Evolutionary conservation across 2,888 invertebrate species (phyloP), one percentile per base, ranked within the genome.

Genomic region (Hipparchia sbordonii): DNA sequence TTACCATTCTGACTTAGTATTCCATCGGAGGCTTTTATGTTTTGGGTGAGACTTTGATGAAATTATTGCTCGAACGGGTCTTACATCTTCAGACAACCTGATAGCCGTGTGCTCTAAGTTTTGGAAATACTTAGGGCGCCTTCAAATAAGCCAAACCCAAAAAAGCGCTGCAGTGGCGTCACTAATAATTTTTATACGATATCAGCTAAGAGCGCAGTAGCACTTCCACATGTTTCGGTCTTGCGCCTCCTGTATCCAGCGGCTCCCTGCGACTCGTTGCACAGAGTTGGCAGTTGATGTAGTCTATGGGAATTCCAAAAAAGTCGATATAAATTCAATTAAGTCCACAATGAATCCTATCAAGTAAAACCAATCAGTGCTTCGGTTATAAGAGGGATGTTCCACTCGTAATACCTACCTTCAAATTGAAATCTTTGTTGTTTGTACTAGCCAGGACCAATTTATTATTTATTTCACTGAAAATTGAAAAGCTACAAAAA

Each of bases 1-100:
- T 70, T 70, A 70, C 71, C 71, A 51, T 66, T 39, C 57, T 45
- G 54, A 54, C 66, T 54, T 66, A n/a, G 54, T 66, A 66, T 45
- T 56, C 66, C 39, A 54, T 62, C 52, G 65, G 23, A 10, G 23
- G 65, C 33, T 7, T 57, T 57, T 57, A 13, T 57, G 23, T 62
- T 62, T 48, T 6, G n/a, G 45, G 13, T 46, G 62, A 13, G 46
- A 62, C 45, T 62, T 62, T 62, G 62, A 62, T 48, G 62, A 46
- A 62, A 62, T 46, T 7, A 61, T 46, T 39, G 39, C 12, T n/a
- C 12, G 10, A n/a, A 9, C 5, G n/a, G 54, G 6, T 54, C 59
- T 59, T 39, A 39, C 39, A 23, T 10, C 33, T 59, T 5, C 10
- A 5, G 33, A 4, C 0, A 13, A 13, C 56, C 13, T 5, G 5